A percentile compares a stretch with the other conserved stretches of the same genome.
Evolutionary conservation across 2,888 invertebrate genomes (phyloP).

Genomic region (Lasiommata megera): DNA sequence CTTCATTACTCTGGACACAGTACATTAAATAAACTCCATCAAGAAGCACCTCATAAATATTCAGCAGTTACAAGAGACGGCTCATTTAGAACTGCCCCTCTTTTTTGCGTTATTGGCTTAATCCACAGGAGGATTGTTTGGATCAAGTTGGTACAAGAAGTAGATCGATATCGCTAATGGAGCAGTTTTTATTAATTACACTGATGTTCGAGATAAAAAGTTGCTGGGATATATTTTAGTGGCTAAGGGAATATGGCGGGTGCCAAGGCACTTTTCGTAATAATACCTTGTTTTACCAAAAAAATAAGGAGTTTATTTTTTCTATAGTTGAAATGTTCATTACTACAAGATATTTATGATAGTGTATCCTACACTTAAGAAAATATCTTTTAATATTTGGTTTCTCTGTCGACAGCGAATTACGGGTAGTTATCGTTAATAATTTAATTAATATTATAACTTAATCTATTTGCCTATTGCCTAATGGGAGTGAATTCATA

Average conservation of each 20-base stretch:
- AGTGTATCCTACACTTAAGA: too few species aligned
- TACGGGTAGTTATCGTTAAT: too few species aligned
- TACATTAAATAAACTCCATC: constrained; percentile 56
- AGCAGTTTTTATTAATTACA: constrained; percentile 70
- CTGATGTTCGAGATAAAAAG: constrained; percentile 42
- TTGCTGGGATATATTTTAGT: constrained; percentile 10
- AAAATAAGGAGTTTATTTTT: too few species aligned
- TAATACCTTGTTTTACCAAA: not conserved
- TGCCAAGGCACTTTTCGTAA: not conserved
- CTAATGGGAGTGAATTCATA: too few species aligned
- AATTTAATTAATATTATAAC: too few species aligned
- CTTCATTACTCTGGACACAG: constrained; percentile 28
- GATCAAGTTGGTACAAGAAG: constrained; percentile 66
- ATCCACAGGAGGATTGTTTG: constrained; percentile 70
- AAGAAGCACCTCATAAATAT: constrained; percentile 73
- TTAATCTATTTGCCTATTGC: too few species aligned
- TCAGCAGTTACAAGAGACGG: constrained; percentile 72
- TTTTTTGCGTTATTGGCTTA: constrained; percentile 78
- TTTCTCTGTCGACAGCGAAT: too few species aligned
- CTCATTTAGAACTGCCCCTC: constrained; percentile 75
- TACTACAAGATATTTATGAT: too few species aligned
- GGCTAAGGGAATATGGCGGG: not conserved
- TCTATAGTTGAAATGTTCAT: too few species aligned
- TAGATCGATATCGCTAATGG: constrained; percentile 73
- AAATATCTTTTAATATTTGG: too few species aligned